Evolutionary conservation across 2,113 vertebrate species (phyloP), one percentile per base, ranked within the genome.

Genomic region (Malurus elegans): DNA sequence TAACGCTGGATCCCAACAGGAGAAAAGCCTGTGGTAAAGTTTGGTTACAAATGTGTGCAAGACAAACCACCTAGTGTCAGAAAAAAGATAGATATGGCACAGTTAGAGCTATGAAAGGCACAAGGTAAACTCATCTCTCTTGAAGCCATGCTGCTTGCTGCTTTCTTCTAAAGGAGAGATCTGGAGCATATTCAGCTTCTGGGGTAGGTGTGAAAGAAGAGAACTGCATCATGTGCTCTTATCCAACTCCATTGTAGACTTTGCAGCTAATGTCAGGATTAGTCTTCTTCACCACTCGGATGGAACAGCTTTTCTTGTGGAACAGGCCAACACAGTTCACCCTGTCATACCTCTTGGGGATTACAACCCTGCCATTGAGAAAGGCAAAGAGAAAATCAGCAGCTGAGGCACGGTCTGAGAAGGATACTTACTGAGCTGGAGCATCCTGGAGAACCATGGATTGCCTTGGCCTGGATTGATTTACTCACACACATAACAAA

Each of bases 281-380:
- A 21, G 92, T 85, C 54, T 93, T 97, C 86, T 94, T 96, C 66
- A 97, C 96, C 47, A 97, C 96, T 18, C 91, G 86, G 21, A 97
- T 96, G 50, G 96, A 95, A 34, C 96, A 97, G 66, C 88, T 96
- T 74, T 96, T 96, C 88, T 93, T 96, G 83, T 97, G 95, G 78
- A 95, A 97, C 0, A 97, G 83, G 40, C 92, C 95, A 45, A 96
- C 73, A 29, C 96, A 97, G 26, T 96, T 97, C 66, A 86, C 73
- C 12, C 38, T 93, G 9, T 97, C 96, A 11, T 96, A 97, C 38
- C 76, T 94, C 90, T 88, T 95, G 76, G 96, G 96, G 18, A 95
- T n/a, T 47, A n/a, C 4, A 87, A 96, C 95, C 38, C 96, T 97
- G 95, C 72, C 21, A 84, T 92, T 34, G 86, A 92, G 73, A 96